These are phyloP conservation scores for Alviniconcha strummeri DNA, from an alignment of 2,888 invertebrate genomes.

Conservation along the genomic window DNA sequence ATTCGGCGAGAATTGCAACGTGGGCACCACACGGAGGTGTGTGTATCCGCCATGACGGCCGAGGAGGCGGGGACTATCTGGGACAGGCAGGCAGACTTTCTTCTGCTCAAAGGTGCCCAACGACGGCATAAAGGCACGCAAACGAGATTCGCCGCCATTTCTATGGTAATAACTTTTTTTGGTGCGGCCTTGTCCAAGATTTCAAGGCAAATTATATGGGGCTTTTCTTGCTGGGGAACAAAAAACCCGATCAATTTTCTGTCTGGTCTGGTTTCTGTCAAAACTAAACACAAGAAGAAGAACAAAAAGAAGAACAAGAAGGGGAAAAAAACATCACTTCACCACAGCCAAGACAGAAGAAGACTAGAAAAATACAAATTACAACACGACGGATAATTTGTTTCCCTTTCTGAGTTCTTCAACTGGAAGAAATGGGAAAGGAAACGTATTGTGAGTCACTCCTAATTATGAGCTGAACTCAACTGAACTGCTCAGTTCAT, in stretches of 20 bases:
- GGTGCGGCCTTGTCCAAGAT: background rate
- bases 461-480: too few species aligned
- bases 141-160: conserved; percentile 5
- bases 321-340: background rate
- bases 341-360: background rate
- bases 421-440: too few species aligned
- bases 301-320: background rate
- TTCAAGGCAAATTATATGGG: too few species aligned
- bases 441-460: too few species aligned
- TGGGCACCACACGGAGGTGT: background rate
- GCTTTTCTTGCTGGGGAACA: too few species aligned
- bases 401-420: too few species aligned
- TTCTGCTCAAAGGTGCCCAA: background rate
- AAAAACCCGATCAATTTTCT: too few species aligned
- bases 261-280: background rate
- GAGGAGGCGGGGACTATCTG: conserved; percentile 3
- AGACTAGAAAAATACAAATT: too few species aligned
- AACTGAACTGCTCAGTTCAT: too few species aligned
- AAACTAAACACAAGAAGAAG: background rate
- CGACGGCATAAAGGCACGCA: conserved; percentile 3
- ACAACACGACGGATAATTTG: too few species aligned
- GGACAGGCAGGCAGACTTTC: background rate
- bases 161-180: background rate
- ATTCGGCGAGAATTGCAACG: background rate
- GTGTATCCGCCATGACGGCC: background rate